These are phyloP conservation scores for Chamaea fasciata DNA, from an alignment of 2,113 vertebrate genomes.

Conservation along the genomic window DNA sequence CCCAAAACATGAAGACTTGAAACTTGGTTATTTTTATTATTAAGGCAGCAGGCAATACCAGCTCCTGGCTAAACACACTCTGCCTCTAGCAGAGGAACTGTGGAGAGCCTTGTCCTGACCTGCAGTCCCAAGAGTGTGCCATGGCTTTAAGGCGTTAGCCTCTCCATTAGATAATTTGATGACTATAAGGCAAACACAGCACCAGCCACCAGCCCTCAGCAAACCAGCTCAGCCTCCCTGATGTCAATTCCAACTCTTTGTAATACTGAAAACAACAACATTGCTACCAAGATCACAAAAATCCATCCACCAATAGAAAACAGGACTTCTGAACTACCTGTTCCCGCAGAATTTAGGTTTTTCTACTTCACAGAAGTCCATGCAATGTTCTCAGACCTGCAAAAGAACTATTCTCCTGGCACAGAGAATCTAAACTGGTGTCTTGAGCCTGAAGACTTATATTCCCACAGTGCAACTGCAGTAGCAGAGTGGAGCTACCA, in stretches of 20 bases:
- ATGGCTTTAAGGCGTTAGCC: accelerated
- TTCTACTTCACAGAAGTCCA: not conserved
- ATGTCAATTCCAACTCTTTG: not conserved
- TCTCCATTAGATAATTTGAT: not conserved
- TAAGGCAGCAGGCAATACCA: not conserved
- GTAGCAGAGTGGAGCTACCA: not conserved
- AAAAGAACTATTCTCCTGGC: not conserved
- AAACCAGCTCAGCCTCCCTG: not conserved
- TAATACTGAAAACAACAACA: not conserved
- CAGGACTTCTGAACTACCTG: not conserved
- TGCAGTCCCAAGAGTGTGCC: not conserved
- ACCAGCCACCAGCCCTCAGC: not conserved
- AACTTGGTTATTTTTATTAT: not conserved
- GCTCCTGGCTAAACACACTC: not conserved
- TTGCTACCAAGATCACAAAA: not conserved
- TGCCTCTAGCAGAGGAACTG: not conserved
- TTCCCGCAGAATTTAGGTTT: not conserved
- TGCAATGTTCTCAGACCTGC: not conserved
- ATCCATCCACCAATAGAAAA: not conserved
- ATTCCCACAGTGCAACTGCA: not conserved
- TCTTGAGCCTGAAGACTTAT: not conserved
- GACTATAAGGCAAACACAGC: not conserved
- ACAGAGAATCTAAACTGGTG: not conserved
- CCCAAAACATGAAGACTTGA: not conserved
- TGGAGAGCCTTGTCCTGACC: not conserved